Evolutionary conservation across 92 coral and sea anemone species (phyloP).

Genomic region (Epizoanthus rinbou): DNA sequence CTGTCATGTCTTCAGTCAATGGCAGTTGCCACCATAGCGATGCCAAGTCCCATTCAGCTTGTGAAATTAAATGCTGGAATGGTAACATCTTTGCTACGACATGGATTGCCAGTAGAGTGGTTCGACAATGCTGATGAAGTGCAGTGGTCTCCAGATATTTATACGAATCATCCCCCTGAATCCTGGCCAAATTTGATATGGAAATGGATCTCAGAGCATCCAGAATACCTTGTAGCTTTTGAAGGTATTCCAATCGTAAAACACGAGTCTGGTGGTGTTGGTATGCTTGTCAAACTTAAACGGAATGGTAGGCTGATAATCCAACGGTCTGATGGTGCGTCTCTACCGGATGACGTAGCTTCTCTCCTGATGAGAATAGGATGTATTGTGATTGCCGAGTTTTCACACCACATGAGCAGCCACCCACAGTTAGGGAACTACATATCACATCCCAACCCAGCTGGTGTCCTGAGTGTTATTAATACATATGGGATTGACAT

Average conservation of each 20-base stretch:
- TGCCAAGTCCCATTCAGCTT: slow-evolving; percentile 54
- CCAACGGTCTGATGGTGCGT: slow-evolving; percentile 25
- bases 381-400: slow-evolving; percentile 52
- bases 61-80: slow-evolving; percentile 54
- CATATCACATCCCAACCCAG: slow-evolving; percentile 63
- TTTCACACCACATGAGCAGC: slow-evolving; percentile 53
- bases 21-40: slow-evolving; percentile 31
- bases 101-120: slow-evolving; percentile 61
- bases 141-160: slow-evolving; percentile 57
- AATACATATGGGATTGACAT: slow-evolving; percentile 24
- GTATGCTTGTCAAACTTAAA: slow-evolving; percentile 51
- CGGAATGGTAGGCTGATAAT: slow-evolving; percentile 47
- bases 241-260: slow-evolving; percentile 72
- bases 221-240: slow-evolving; percentile 51
- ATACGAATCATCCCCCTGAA: slow-evolving; percentile 64
- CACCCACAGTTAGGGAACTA: slow-evolving; percentile 58
- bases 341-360: slow-evolving; percentile 46
- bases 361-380: slow-evolving; percentile 61
- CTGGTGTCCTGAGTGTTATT: slow-evolving; percentile 66
- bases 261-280: slow-evolving; percentile 23
- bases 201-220: slow-evolving; percentile 66
- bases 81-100: slow-evolving; percentile 49
- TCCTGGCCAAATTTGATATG: slow-evolving; percentile 65
- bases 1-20: slow-evolving; percentile 38
- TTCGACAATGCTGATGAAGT: slow-evolving; percentile 24